Percentiles rank a stretch among this genome's conserved stretches.
These are phyloP conservation scores for Zeus faber DNA, from an alignment of 2,113 vertebrate species.

Conservation along the genomic window DNA sequence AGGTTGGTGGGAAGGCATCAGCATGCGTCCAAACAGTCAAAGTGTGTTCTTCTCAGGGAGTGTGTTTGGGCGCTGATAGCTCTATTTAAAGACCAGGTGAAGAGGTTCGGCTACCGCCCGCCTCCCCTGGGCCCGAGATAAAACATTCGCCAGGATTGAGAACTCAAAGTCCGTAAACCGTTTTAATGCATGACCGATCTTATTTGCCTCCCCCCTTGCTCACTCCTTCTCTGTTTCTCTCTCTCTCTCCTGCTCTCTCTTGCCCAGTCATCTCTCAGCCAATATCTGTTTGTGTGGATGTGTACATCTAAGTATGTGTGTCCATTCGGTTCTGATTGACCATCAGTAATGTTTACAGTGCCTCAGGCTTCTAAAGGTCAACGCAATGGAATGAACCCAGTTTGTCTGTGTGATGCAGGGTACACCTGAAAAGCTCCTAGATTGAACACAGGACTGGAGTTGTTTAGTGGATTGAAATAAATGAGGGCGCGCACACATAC, in stretches of 20 bases:
- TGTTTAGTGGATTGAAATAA: no score
- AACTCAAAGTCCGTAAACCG: slow-evolving; percentile 29
- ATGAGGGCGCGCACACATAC: no score
- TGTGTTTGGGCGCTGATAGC: not conserved
- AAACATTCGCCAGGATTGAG: slow-evolving; percentile 14
- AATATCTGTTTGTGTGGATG: slow-evolving; percentile 6
- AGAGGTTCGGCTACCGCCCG: slow-evolving; percentile 8
- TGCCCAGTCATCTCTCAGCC: slow-evolving; percentile 14
- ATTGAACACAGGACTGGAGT: no score
- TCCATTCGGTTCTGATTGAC: slow-evolving; percentile 35
- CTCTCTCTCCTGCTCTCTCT: slow-evolving; percentile 26
- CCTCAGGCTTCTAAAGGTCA: slow-evolving; percentile 43
- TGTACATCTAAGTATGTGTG: slow-evolving; percentile 17
- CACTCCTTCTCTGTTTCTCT: not conserved
- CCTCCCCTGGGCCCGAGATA: slow-evolving; percentile 11
- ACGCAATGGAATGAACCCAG: slow-evolving; percentile 23
- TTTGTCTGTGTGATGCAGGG: slow-evolving; percentile 13
- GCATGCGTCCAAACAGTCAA: not conserved
- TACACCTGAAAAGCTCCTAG: not conserved
- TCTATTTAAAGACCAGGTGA: slow-evolving; percentile 19
- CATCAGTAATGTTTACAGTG: slow-evolving; percentile 40
- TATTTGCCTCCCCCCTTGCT: not conserved
- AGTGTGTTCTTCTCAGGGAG: not conserved
- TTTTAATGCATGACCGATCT: slow-evolving; percentile 34
- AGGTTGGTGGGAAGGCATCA: no score